These are phyloP conservation scores for Emesis furor DNA, from an alignment of 2,888 invertebrate genomes.

Conservation along the genomic window DNA sequence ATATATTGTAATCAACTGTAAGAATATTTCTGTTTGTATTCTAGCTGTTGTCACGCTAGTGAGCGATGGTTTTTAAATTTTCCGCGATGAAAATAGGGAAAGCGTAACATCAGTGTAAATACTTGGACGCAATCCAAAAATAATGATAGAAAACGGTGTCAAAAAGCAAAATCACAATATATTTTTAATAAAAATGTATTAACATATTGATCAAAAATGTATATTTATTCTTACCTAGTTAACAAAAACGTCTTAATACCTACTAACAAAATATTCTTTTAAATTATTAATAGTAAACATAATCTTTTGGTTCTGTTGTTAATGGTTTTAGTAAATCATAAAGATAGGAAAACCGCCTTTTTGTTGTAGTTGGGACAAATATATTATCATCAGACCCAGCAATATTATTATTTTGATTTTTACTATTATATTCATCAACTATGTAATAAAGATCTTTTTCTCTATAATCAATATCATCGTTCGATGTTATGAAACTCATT, in stretches of 20 bases:
- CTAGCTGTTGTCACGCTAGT: constrained; percentile 90
- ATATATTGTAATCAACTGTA: constrained; percentile 89
- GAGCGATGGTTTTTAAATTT: constrained; percentile 92
- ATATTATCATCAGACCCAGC: not conserved
- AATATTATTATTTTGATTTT: constrained; percentile 33
- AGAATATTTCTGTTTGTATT: constrained; percentile 89
- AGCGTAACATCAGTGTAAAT: constrained; percentile 89
- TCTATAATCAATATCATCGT: constrained; percentile 43
- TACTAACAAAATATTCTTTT: not conserved
- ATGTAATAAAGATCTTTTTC: constrained; percentile 48
- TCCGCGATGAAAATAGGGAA: constrained; percentile 91
- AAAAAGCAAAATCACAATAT: constrained; percentile 43
- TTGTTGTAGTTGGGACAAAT: not conserved
- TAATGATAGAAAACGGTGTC: constrained; percentile 87
- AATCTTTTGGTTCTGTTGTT: not conserved
- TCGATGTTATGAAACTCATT: constrained; percentile 36
- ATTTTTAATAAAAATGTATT: constrained; percentile 28
- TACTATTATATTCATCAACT: constrained; percentile 37
- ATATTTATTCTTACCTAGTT: not conserved
- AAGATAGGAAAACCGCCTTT: not conserved
- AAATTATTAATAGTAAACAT: not conserved
- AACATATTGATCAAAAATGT: constrained; percentile 59
- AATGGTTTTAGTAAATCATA: constrained; percentile 1
- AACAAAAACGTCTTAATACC: not conserved
- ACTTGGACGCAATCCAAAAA: constrained; percentile 88